These are phyloP conservation scores for Mylabris sibirica DNA, from an alignment of 2,888 invertebrate genomes.

Conservation along the genomic window DNA sequence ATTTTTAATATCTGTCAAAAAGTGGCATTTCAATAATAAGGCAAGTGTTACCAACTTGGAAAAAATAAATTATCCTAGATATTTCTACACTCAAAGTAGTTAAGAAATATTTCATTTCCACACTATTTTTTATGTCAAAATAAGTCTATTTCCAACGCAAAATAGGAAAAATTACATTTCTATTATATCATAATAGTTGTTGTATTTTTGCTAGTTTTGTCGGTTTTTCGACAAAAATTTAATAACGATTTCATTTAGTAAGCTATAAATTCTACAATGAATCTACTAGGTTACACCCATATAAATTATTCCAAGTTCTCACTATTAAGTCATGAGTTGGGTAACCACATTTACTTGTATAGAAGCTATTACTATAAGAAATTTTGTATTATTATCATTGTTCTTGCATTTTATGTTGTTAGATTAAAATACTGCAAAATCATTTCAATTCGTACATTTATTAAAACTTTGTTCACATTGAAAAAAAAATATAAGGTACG, in stretches of 20 bases:
- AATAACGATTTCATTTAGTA: background rate
- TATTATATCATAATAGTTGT: background rate
- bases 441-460: too few species aligned
- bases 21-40: too few species aligned
- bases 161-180: conserved; percentile 7
- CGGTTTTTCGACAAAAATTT: background rate
- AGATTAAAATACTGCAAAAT: too few species aligned
- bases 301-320: background rate
- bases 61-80: too few species aligned
- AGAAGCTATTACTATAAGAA: background rate
- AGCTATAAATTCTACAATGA: background rate
- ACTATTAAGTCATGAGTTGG: background rate
- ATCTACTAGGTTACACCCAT: background rate
- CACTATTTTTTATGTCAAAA: too few species aligned
- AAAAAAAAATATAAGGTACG: too few species aligned
- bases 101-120: too few species aligned
- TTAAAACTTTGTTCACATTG: too few species aligned
- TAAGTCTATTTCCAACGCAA: too few species aligned
- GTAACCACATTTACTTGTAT: background rate
- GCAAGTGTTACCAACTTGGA: too few species aligned
- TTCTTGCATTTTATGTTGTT: background rate
- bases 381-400: background rate
- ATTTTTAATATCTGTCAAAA: too few species aligned
- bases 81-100: too few species aligned
- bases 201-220: background rate